Base-by-base conservation (phyloP, 2,113 vertebrate genomes). In the Campylomormyrus tamandua region DNA sequence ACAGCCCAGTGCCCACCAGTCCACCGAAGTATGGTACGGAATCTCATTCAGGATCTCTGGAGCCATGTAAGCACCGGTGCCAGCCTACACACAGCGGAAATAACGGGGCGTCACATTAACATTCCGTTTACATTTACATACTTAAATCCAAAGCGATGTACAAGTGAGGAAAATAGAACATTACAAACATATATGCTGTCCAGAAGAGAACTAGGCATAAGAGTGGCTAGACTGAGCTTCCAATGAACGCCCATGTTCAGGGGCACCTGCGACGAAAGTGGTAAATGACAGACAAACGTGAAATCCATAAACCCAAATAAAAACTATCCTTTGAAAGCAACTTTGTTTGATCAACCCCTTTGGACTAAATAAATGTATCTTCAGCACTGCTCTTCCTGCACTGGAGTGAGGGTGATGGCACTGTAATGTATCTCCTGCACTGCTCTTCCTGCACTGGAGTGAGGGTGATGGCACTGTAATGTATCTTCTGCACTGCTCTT, bases 1-100 rank as follows among this genome's bases (percentile, higher is more conserved):
- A 93, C 97, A 97, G 15, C 98, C 98, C 94, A 99, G 94, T 17
- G 98, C 97, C 96, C 98, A 99, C 98, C 98, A 99, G 95, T 99
- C 98, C 94, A 98, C 98, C 0, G 97, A 96, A n/a, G 97, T 97
- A 93, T 95, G 94, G 94, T 99, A 99, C 1, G 94, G 95, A 4
- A 95, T 97, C 15, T 98, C 97, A 50, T 90, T 96, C 77, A 99
- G 94, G 92, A 99, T 93, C 94, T 99, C 98, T 0, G 98, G 98
- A 90, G 98, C 98, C 98, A 99, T 98, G 91, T 99, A 99, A 1
- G 97, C 96, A 89, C 96, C 97, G 1, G 98, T 98, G 66, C 98
- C 98, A 92, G 98, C 98, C 98, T 98, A 90, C 5, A 90, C 50
- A 53, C 21, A n/a, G 9, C 8, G 8, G 83, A 48, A 24, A 48